Base-by-base conservation (phyloP, 2,797 vertebrate species). In the Ctenopoma multispine region DNA sequence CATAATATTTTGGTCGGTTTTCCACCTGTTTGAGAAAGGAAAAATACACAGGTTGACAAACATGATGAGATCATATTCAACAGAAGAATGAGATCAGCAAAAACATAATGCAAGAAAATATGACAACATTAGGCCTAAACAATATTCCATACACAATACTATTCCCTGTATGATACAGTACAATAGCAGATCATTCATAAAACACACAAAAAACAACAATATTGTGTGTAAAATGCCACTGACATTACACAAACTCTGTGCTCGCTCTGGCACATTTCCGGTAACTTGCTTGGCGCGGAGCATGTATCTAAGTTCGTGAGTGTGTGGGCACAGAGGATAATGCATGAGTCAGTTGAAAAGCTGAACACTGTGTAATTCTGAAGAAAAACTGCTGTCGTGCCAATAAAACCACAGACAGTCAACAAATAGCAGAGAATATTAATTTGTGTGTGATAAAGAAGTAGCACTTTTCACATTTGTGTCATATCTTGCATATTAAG, bases 1-100 rank as follows among this genome's bases (percentile, higher is more conserved):
- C 98, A 56, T 99, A 99, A 91, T 99, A 97, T 90, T 99, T 99
- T 54, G 98, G 98, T 84, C 98, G 93, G 86, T 96, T 99, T 86
- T 97, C 96, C 86, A 98, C 97, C 98, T 99, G 85, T 29, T 68
- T 67, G 63, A 57, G 65, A 81, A 71, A 24, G 84, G 15, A 82
- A 83, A 53, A 71, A 82, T 1, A 77, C 10, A 61, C 0, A 53
- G 20, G n/a, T n/a, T 34, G 7, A 44, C 17, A 17, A 31, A 77
- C 21, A 5, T 10, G 5, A 13, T 24, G 11, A 34, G n/a, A 56
- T 40, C 7, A 40, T 5, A 38, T 36, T 34, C n/a, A 38, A 56
- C 34, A 18, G 18, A 40, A 15, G 8, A 51, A 21, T 11, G 21
- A 12, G 3, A 47, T n/a, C 7, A n/a, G 17, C 15, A 44, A 20